Evolutionary conservation across 2,113 vertebrate genomes (phyloP).

Genomic region (Jaculus jaculus): DNA sequence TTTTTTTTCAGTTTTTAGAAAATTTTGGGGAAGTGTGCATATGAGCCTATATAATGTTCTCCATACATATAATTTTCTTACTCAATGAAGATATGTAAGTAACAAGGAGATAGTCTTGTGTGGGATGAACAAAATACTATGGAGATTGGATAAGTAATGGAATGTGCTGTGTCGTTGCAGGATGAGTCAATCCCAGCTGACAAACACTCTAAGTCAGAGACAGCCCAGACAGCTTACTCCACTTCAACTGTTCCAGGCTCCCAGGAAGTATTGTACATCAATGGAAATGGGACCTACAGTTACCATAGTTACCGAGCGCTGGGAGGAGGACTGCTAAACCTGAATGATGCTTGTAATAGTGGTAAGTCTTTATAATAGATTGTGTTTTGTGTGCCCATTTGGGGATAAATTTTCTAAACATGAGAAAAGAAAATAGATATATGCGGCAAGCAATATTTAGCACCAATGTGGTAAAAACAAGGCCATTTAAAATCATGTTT

Average conservation of each 20-base stretch:
- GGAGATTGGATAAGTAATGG: slow-evolving; percentile 21
- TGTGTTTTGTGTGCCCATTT: not conserved
- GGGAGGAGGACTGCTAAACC: slow-evolving; percentile 89
- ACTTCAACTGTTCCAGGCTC: slow-evolving; percentile 88
- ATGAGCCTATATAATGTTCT: slow-evolving; percentile 16
- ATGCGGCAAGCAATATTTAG: not conserved
- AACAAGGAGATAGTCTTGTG: not conserved
- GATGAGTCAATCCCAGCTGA: slow-evolving; percentile 86
- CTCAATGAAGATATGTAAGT: not conserved
- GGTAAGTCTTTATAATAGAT: slow-evolving; percentile 83
- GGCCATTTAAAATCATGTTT: not conserved
- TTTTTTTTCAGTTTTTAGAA: slow-evolving; percentile 43
- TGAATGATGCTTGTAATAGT: slow-evolving; percentile 88
- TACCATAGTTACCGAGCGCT: slow-evolving; percentile 91
- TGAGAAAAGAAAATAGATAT: not conserved
- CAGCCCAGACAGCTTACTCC: slow-evolving; percentile 87
- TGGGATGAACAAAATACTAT: slow-evolving; percentile 14
- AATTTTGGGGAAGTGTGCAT: slow-evolving; percentile 29
- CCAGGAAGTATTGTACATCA: slow-evolving; percentile 91
- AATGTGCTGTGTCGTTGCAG: slow-evolving; percentile 80
- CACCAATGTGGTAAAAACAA: not conserved
- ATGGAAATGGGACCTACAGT: slow-evolving; percentile 91
- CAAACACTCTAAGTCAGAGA: slow-evolving; percentile 88
- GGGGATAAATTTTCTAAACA: not conserved
- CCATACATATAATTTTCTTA: not conserved